phyloP scores from a whole-genome alignment of 2,888 invertebrate genomes.

The Halictus ligatus region DNA sequence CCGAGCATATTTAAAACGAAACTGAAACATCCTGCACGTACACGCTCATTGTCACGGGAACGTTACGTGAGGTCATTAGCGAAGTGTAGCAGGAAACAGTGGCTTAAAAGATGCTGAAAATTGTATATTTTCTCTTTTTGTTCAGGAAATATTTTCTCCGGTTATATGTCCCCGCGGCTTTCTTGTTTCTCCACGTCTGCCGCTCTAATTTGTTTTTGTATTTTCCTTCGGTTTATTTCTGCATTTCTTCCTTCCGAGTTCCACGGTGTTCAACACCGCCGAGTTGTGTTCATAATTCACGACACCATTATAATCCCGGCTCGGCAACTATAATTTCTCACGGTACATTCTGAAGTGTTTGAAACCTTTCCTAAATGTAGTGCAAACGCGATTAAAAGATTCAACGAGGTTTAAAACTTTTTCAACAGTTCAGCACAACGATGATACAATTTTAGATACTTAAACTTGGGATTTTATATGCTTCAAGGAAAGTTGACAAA shows the following conservation, averaged over 20 bases:
- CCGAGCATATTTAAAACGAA: neutral
- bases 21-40: neutral
- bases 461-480: no score
- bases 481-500: no score
- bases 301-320: neutral
- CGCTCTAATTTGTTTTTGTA: conserved; percentile 5
- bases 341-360: neutral
- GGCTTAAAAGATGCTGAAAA: conserved; percentile 35
- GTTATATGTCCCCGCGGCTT: neutral
- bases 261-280: neutral
- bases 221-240: neutral
- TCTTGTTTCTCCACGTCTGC: neutral
- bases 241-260: neutral
- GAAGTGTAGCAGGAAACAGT: conserved; percentile 13
- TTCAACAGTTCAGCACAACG: no score
- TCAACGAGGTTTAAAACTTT: no score
- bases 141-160: conserved; percentile 14
- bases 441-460: no score
- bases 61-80: conserved; percentile 21
- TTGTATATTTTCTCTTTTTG: conserved; percentile 37
- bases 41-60: conserved; percentile 10
- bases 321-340: neutral
- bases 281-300: neutral
- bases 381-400: no score
- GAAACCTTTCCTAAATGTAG: neutral